Percentiles rank a stretch among this genome's conserved stretches.
Evolutionary conservation across 2,797 vertebrate species (phyloP).

Genomic region (Heliangelus exortis): DNA sequence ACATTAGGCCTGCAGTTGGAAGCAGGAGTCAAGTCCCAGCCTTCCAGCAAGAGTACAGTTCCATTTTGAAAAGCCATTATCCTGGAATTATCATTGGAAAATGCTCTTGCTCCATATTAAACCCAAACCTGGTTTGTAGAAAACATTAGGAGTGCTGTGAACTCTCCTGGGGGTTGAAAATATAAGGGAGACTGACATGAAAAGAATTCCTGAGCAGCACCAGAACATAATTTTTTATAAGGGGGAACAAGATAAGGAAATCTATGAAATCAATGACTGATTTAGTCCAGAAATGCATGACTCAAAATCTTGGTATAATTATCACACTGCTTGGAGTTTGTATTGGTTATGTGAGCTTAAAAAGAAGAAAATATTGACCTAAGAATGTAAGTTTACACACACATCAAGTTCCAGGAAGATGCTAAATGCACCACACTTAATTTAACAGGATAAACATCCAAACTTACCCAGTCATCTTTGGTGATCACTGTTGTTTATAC

Average conservation of each 20-base stretch:
- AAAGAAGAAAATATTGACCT: background rate
- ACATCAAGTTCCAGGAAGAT: background rate
- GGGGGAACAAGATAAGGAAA: constrained; percentile 10
- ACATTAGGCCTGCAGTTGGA: too few species aligned
- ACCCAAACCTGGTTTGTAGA: background rate
- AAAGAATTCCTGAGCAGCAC: background rate
- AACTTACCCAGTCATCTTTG: background rate
- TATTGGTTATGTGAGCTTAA: background rate
- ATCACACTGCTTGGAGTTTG: background rate
- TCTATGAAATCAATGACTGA: background rate
- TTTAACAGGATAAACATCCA: background rate
- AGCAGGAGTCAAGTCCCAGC: background rate
- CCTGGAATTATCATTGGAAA: background rate
- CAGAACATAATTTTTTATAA: constrained; percentile 14
- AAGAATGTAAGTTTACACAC: background rate
- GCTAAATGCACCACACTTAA: background rate
- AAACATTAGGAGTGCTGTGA: background rate
- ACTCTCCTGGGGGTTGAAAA: background rate
- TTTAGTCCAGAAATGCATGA: background rate
- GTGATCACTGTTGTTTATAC: background rate
- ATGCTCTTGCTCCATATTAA: background rate
- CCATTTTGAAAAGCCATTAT: background rate
- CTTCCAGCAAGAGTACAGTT: background rate
- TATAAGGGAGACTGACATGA: background rate
- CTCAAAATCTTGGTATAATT: background rate